Evolutionary conservation across 1,140 invertebrate genomes (phyloP).

Genomic region (Hyles euphorbiae): DNA sequence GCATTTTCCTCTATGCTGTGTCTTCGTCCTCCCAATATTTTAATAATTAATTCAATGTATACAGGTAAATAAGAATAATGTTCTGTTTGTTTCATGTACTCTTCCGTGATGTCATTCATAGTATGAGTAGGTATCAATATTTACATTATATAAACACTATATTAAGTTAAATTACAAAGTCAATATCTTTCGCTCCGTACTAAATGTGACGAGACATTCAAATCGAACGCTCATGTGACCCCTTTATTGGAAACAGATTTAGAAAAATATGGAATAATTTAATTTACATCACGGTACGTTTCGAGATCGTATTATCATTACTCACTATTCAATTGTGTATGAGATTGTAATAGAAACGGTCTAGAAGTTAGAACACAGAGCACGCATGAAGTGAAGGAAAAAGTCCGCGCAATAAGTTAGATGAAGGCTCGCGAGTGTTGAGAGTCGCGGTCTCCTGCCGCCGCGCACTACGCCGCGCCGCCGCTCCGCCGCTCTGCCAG

Average conservation of each 20-base stretch:
- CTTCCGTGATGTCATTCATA: constrained; percentile 51
- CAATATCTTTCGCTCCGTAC: constrained; percentile 11
- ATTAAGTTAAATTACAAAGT: constrained; percentile 6
- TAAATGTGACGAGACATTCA: constrained; percentile 22
- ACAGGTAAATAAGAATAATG: constrained; percentile 15
- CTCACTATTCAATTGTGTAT: constrained; percentile 20
- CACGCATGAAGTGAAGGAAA: constrained; percentile 10
- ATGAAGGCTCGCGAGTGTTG: constrained; percentile 4
- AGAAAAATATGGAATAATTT: constrained; percentile 34
- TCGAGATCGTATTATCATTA: constrained; percentile 25
- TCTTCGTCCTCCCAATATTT: too few relatives aligned
- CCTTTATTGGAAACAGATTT: constrained; percentile 23
- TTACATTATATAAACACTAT: constrained; percentile 18
- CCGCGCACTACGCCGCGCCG: too few relatives aligned
- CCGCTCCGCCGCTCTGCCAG: not conserved
- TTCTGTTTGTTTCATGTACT: constrained; percentile 67
- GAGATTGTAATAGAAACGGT: constrained; percentile 9
- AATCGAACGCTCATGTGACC: constrained; percentile 14
- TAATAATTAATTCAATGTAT: too few relatives aligned
- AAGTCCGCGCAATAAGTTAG: constrained; percentile 12
- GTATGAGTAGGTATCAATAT: constrained; percentile 58
- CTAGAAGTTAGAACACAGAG: not conserved
- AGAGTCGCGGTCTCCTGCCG: too few relatives aligned
- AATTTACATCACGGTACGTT: constrained; percentile 25
- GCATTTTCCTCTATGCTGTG: too few relatives aligned